These are phyloP conservation scores for Clarias fuscus DNA, from an alignment of 2,797 vertebrate species.

Conservation along the genomic window DNA sequence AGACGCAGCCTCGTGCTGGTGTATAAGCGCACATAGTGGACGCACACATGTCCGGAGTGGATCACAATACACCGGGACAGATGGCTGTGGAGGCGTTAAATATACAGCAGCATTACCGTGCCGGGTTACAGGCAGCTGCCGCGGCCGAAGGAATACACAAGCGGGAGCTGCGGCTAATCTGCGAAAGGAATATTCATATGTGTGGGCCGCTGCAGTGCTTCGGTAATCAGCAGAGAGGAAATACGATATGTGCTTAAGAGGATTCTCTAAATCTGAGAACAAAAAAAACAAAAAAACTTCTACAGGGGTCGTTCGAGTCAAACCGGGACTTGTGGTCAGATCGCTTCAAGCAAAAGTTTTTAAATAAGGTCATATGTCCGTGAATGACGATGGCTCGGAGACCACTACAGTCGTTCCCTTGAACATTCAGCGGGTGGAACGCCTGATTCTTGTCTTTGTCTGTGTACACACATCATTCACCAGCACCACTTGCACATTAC, in stretches of 20 bases:
- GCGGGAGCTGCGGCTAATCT: slow-evolving; percentile 43
- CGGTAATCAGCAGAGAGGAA: background rate
- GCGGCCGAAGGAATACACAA: slow-evolving; percentile 48
- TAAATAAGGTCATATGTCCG: no score
- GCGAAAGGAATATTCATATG: slow-evolving; percentile 35
- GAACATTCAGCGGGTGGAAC: no score
- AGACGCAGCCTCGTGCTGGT: slow-evolving; percentile 32
- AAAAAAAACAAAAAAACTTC: no score
- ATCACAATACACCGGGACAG: slow-evolving; percentile 71
- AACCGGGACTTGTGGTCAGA: no score
- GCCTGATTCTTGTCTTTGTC: no score
- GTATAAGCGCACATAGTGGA: slow-evolving; percentile 69
- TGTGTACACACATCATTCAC: no score
- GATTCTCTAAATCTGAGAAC: background rate
- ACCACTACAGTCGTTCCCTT: no score
- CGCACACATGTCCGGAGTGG: slow-evolving; percentile 56
- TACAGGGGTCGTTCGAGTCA: no score
- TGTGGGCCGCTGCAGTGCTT: background rate
- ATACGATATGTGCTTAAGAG: background rate
- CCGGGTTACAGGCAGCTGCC: slow-evolving; percentile 70
- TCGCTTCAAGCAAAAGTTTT: no score
- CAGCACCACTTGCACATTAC: no score
- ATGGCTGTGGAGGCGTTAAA: slow-evolving; percentile 72
- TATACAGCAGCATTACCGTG: slow-evolving; percentile 70
- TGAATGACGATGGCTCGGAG: no score